These are phyloP conservation scores for Alfaro cultratus DNA, from an alignment of 2,797 vertebrate species.

Conservation along the genomic window DNA sequence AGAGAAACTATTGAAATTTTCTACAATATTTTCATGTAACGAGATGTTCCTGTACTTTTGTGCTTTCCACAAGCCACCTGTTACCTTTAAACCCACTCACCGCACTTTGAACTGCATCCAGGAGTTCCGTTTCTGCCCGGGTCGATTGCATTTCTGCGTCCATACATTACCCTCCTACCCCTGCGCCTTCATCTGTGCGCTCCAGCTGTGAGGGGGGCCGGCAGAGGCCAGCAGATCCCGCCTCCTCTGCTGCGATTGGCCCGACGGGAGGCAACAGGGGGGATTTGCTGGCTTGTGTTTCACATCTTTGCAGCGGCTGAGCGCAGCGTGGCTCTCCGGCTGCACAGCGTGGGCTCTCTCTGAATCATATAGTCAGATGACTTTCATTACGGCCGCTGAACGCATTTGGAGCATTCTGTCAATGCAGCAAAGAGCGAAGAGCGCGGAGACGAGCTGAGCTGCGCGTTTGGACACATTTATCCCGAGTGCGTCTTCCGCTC, in stretches of 20 bases:
- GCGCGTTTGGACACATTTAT: slow-evolving; percentile 13
- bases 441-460: slow-evolving; percentile 34
- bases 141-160: slow-evolving; percentile 2
- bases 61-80: not conserved
- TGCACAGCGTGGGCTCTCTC: slow-evolving; percentile 29
- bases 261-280: slow-evolving; percentile 21
- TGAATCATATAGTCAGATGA: not conserved
- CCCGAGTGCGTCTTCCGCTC: slow-evolving; percentile 60
- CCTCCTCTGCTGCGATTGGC: slow-evolving; percentile 67
- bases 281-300: slow-evolving; percentile 23
- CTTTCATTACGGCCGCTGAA: not conserved
- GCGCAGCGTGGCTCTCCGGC: slow-evolving; percentile 44
- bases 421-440: slow-evolving; percentile 8
- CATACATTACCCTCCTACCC: not conserved
- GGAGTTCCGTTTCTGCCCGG: not conserved
- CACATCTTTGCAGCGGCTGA: slow-evolving; percentile 43
- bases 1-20: not conserved
- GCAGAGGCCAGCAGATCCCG: slow-evolving; percentile 42
- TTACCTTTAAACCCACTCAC: not conserved
- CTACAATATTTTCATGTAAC: not conserved
- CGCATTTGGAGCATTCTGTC: not conserved
- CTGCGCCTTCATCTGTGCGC: not conserved
- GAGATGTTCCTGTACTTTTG: not conserved
- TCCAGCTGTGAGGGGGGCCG: slow-evolving; percentile 34
- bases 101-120: not conserved